Evolutionary conservation across 2,113 vertebrate species (phyloP).

Genomic region (Apteryx mantelli): DNA sequence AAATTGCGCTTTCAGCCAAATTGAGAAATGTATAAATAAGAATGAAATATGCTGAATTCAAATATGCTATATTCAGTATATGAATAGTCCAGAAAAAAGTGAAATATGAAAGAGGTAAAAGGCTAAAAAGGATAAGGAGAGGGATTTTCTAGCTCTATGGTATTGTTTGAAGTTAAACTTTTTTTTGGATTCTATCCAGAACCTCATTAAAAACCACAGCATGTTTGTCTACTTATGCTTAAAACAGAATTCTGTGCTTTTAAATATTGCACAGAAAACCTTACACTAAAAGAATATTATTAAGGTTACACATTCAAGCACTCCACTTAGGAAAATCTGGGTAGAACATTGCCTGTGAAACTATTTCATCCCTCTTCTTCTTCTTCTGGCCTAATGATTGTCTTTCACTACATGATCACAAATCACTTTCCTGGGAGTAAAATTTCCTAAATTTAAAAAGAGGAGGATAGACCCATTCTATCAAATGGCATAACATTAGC

Average conservation of each 20-base stretch:
- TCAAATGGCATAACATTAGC: neutral
- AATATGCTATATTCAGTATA: neutral
- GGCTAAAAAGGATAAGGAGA: neutral
- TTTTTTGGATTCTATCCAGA: constrained; percentile 11
- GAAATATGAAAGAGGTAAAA: neutral
- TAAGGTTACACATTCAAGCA: neutral
- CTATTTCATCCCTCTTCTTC: neutral
- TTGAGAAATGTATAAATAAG: neutral
- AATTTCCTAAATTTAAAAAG: neutral
- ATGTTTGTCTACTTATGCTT: constrained; percentile 12
- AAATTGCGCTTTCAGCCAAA: neutral
- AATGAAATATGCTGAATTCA: neutral
- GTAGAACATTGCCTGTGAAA: neutral
- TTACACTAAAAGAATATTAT: neutral
- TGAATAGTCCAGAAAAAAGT: neutral
- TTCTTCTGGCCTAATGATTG: neutral
- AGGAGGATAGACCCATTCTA: neutral
- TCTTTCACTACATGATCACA: neutral
- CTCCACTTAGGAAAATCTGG: neutral
- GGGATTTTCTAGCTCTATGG: neutral
- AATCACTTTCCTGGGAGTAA: neutral
- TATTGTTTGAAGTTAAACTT: constrained; percentile 18
- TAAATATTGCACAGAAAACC: neutral
- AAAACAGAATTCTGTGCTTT: neutral
- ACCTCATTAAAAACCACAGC: neutral